phyloP scores from a whole-genome alignment of 1,140 invertebrate species.

The Meteorus sp. region DNA sequence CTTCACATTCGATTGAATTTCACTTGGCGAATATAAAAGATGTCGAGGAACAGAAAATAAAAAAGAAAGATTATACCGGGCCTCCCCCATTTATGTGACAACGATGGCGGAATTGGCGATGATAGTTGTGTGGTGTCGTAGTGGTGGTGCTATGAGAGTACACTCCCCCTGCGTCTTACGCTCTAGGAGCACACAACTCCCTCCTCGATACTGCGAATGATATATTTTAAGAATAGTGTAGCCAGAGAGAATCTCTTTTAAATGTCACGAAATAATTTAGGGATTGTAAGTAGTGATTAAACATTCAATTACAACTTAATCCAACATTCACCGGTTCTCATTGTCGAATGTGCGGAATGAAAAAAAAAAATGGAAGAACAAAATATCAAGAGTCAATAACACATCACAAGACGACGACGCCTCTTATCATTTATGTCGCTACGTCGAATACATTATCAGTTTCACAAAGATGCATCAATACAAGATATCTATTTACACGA shows the following conservation, averaged over 20 bases:
- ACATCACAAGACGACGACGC: background rate
- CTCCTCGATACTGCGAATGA: constrained; percentile 12
- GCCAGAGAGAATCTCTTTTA: background rate
- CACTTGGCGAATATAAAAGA: too few relatives aligned
- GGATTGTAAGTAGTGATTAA: too few relatives aligned
- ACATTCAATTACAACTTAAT: too few relatives aligned
- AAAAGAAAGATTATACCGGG: constrained; percentile 1
- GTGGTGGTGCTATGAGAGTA: too few relatives aligned
- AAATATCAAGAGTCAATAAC: too few relatives aligned
- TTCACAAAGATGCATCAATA: too few relatives aligned
- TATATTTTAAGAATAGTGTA: constrained; percentile 18
- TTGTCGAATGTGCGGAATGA: too few relatives aligned
- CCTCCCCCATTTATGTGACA: constrained; percentile 8
- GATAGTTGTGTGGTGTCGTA: too few relatives aligned
- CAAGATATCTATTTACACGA: too few relatives aligned
- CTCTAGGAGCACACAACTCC: constrained; percentile 5
- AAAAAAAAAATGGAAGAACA: background rate
- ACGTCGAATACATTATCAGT: background rate
- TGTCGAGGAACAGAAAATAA: background rate
- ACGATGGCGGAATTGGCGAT: constrained; percentile 2
- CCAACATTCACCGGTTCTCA: too few relatives aligned
- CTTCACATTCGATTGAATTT: too few relatives aligned
- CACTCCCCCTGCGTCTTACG: background rate
- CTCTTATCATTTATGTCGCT: background rate
- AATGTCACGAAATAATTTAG: constrained; percentile 6